Base-by-base conservation (phyloP, 2,888 invertebrate species). In the Cryptus armator region DNA sequence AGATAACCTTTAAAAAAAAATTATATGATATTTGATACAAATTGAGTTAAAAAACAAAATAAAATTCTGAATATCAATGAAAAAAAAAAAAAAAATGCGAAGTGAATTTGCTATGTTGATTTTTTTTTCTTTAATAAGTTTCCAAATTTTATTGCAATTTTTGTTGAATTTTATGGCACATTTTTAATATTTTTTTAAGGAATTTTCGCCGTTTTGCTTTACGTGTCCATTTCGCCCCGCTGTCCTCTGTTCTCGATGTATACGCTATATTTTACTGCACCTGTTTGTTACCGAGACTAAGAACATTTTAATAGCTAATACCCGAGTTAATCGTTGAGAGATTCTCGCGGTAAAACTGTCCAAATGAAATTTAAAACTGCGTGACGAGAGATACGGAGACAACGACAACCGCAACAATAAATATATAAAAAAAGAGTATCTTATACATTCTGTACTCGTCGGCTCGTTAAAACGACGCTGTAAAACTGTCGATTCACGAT, bases 251-350 rank as follows among this genome's bases (percentile, higher is more conserved):
- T 56, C 9, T 37, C 37, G 5, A 9, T 37, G 37, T 7, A 6
- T 37, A 24, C 14, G 32, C 16, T 9, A 46, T 16, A 48, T 62
- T 51, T 46, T 16, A 32, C 32, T 32, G 51, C 75, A 75, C 75
- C 75, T 75, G 75, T 74, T 74, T 6, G 43, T 37, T 37, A 6
- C 74, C 12, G 62, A 19, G 16, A 0, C 37, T 29, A 43, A 44
- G 62, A 64, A 16, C 46, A 48, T 75, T 75, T 75, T 32, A 75
- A 37, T 46, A 48, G 48, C 64, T 64, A 48, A 44, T 72, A 51
- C 59, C 6, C 37, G 3, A 59, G 46, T 74, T 74, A 62, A 62
- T 64, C 74, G 32, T 16, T 16, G 32, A 74, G 16, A 19, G 43
- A 56, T 43, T 53, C 19, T 14, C 37, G 71, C 16, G 37, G 56